Evolutionary conservation across 2,797 vertebrate species (phyloP).

Genomic region (Pangasius macronema): DNA sequence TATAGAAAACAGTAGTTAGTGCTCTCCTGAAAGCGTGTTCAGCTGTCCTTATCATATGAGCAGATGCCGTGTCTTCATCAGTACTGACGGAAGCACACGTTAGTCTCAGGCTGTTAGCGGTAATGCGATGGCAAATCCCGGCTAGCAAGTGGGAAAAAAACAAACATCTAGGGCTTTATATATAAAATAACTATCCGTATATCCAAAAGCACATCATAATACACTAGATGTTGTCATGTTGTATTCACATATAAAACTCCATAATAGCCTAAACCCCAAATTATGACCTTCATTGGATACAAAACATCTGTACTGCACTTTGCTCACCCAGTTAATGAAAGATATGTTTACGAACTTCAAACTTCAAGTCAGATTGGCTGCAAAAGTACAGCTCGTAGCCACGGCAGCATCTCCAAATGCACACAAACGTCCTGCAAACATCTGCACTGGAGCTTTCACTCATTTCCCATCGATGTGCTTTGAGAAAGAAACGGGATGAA

Average conservation of each 20-base stretch:
- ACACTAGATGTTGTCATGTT: background rate
- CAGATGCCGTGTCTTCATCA: background rate
- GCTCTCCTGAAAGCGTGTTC: slow-evolving; percentile 4
- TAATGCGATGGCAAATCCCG: background rate
- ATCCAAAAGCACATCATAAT: background rate
- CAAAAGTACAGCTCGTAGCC: background rate
- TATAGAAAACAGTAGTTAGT: background rate
- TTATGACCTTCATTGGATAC: too few species aligned
- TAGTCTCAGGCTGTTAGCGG: background rate
- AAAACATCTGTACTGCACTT: background rate
- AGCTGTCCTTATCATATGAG: background rate
- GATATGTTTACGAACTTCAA: background rate
- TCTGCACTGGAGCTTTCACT: background rate
- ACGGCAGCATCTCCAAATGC: background rate
- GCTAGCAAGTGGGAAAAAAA: background rate
- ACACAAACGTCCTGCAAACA: background rate
- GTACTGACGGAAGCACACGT: background rate
- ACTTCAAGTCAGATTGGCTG: background rate
- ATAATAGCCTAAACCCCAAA: background rate
- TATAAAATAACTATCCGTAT: background rate
- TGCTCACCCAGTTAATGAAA: background rate
- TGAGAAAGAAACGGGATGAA: background rate
- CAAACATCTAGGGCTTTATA: background rate
- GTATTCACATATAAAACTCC: background rate
- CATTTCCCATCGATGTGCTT: background rate